These are phyloP conservation scores for Onychostruthus taczanowskii DNA, from an alignment of 2,113 vertebrate species.

Conservation along the genomic window DNA sequence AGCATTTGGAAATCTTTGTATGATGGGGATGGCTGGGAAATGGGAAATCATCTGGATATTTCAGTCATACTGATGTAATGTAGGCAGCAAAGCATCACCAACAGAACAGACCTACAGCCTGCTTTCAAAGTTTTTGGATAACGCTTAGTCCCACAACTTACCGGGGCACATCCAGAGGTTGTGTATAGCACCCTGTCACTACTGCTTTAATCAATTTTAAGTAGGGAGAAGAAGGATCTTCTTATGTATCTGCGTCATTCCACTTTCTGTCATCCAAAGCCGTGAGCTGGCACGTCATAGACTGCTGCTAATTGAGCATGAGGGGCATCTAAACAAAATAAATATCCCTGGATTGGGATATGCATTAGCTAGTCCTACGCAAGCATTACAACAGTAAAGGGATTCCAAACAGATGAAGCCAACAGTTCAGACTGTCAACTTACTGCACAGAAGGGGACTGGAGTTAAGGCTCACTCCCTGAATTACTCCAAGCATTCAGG, in stretches of 20 bases:
- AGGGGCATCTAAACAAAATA: background rate
- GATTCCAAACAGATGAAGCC: background rate
- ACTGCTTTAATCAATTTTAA: background rate
- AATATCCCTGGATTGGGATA: background rate
- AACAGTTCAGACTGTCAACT: background rate
- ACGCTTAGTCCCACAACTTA: background rate
- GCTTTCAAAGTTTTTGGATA: background rate
- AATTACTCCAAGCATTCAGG: background rate
- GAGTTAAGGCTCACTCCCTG: background rate
- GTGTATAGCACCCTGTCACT: background rate
- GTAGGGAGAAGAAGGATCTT: background rate
- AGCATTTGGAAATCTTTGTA: background rate
- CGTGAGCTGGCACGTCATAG: background rate
- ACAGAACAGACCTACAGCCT: background rate
- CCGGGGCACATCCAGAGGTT: rapidly evolving
- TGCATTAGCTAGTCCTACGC: rapidly evolving
- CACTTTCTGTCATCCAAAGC: background rate
- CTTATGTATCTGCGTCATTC: background rate
- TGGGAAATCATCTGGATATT: background rate
- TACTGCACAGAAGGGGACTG: background rate
- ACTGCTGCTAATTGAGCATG: background rate
- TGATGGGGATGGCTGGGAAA: background rate
- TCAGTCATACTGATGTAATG: background rate
- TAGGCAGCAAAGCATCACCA: background rate
- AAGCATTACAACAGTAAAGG: background rate